These are phyloP conservation scores for Protonemura montana DNA, from an alignment of 2,888 invertebrate genomes.

Conservation along the genomic window DNA sequence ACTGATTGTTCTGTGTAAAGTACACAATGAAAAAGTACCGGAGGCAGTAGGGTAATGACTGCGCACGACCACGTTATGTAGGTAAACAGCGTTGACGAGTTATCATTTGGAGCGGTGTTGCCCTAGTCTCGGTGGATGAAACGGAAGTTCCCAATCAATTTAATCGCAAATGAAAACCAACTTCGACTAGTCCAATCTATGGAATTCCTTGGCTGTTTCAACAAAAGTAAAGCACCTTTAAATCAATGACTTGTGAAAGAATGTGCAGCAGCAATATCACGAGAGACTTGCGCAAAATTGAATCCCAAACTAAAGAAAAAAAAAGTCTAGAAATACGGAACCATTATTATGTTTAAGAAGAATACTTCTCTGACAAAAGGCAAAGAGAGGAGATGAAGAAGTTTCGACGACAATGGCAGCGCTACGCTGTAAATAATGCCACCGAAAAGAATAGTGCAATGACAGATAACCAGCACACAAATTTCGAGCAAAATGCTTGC, in stretches of 20 bases:
- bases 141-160: not conserved
- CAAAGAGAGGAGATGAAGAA: constrained; percentile 26
- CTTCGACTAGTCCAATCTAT: not conserved
- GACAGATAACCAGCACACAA: constrained; percentile 37
- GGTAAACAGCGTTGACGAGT: no score
- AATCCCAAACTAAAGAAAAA: constrained; percentile 1
- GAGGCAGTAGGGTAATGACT: not conserved
- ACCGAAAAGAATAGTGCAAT: constrained; percentile 26
- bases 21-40: not conserved
- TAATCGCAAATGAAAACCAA: not conserved
- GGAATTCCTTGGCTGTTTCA: not conserved
- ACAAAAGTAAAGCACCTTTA: not conserved
- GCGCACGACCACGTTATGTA: no score
- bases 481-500: constrained; percentile 35
- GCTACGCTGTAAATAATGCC: constrained; percentile 24
- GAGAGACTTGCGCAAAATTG: constrained; percentile 17
- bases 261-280: constrained; percentile 14
- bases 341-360: constrained; percentile 14
- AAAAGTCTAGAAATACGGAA: constrained; percentile 1
- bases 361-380: constrained; percentile 13
- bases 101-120: not conserved
- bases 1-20: not conserved
- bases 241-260: constrained; percentile 21
- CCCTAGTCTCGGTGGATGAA: not conserved
- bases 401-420: constrained; percentile 25